Base-by-base conservation (phyloP, 2,113 vertebrate genomes). In the Himantopus leucocephalus region DNA sequence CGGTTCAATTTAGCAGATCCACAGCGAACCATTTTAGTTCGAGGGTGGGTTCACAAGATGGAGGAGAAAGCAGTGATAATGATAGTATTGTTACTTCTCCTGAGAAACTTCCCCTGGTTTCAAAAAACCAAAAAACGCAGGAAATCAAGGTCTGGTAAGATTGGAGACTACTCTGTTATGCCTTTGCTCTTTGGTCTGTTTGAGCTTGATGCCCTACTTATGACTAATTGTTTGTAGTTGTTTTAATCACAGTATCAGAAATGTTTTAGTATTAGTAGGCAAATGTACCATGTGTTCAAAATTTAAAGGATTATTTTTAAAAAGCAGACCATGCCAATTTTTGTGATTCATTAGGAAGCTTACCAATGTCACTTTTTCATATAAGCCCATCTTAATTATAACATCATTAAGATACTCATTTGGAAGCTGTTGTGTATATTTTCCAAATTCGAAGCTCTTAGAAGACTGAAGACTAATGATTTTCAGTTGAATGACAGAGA, bases 281-380 rank as follows among this genome's bases (percentile, higher is more conserved):
- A 94, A 93, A 88, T 88, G 72, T 63, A 88, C 90, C 80, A 91
- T 95, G 91, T 95, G 96, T 91, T 94, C 75, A 64, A 87, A 91
- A 85, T 84, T 63, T 78, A 64, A 79, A 70, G 47, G 71, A 85
- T 93, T 96, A 76, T 95, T 97, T 96, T 94, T 88, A 90, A 92
- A 88, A 87, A 77, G 62, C 62, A 76, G 64, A 53, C 71, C 22
- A 55, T 90, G 91, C 93, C 96, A 97, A 58, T 74, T 93, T 91
- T 94, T 92, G 64, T 97, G 96, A 96, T 93, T 97, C 95, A 97
- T 94, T 96, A 58, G 84, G 88, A 94, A 94, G 78, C 81, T 89
- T 94, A 82, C 85, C 79, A 95, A 43, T 87, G 18, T 75, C 39
- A 78, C 41, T 84, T 94, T 74, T 94, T 91, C 32, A 9, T 87